Base-by-base conservation (phyloP, 2,113 vertebrate species). In the Chascanopsetta lugubris region DNA sequence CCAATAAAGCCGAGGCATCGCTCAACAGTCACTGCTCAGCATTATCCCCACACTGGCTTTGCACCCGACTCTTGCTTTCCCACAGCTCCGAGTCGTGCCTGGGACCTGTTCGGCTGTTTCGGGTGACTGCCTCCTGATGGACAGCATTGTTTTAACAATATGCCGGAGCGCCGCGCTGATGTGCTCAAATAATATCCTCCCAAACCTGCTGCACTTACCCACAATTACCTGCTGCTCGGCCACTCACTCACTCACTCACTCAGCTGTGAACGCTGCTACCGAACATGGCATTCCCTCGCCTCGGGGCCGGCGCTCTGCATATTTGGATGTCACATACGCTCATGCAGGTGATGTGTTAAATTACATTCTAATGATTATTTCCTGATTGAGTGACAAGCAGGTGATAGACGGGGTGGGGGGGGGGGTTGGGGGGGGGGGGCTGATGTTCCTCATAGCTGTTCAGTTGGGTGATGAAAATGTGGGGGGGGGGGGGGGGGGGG, bases 281-380 rank as follows among this genome's bases (percentile, higher is more conserved):
- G 68, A 89, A 72, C 68, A 46, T 45, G 59, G 59, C 54, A 25
- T 32, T 60, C 56, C 45, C 56, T 55, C 63, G 77, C 86, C 84
- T 70, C 22, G 0, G 49, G 79, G 77, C 86, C 45, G 36, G 22
- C 51, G 67, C 74, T 72, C 66, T 78, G 85, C 90, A 89, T 89
- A 88, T 89, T 90, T 91, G 69, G 51, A 68, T 88, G 90, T 84
- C 90, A 91, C 80, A 56, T 67, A 71, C 72, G 61, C 76, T 87
- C 74, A 78, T 56, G 79, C 75, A 75, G n/a, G 55, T 62, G 55
- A 84, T 80, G 82, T 71, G 77, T 87, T 88, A 87, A 67, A 85
- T 91, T 86, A 79, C 79, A 85, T 85, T 89, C 62, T 91, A 91
- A 91, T 84, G 88, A 91, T 92, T 92, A 91, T 92, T 91, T 77